Conservation (phyloP, 2,797 vertebrate genomes). For the Rhinogobio ventralis region DNA sequence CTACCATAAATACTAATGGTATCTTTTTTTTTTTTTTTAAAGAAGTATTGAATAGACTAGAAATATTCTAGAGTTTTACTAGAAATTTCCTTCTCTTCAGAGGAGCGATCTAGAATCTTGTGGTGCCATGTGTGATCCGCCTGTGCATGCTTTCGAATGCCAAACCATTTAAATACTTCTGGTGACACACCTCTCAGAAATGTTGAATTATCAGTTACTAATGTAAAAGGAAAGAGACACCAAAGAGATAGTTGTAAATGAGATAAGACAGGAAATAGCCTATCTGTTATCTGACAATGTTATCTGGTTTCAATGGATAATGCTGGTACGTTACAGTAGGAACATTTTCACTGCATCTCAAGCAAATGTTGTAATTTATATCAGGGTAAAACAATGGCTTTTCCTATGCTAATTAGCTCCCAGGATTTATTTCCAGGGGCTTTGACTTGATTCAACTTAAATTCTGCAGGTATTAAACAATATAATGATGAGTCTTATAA, state of each 20-base stretch:
- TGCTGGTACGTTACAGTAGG: neutral
- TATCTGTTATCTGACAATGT: neutral
- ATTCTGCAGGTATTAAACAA: neutral
- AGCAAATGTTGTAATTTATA: neutral
- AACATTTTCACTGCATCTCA: neutral
- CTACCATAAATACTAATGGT: neutral
- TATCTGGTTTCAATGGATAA: neutral
- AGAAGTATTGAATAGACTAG: neutral
- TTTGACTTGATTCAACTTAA: neutral
- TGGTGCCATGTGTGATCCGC: neutral
- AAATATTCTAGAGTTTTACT: no score
- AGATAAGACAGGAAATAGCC: neutral
- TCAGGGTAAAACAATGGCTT: no score
- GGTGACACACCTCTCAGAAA: neutral
- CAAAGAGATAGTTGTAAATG: neutral
- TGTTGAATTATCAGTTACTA: conserved; percentile 1
- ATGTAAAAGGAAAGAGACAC: neutral
- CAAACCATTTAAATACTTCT: neutral
- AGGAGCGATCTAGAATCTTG: neutral
- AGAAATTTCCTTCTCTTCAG: neutral
- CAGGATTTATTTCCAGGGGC: neutral
- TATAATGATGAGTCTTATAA: neutral
- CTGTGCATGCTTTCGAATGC: neutral
- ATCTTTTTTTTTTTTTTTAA: neutral
- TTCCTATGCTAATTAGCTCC: neutral